phyloP scores from a whole-genome alignment of 1,140 invertebrate genomes.

The Drosophila punjabiensis region DNA sequence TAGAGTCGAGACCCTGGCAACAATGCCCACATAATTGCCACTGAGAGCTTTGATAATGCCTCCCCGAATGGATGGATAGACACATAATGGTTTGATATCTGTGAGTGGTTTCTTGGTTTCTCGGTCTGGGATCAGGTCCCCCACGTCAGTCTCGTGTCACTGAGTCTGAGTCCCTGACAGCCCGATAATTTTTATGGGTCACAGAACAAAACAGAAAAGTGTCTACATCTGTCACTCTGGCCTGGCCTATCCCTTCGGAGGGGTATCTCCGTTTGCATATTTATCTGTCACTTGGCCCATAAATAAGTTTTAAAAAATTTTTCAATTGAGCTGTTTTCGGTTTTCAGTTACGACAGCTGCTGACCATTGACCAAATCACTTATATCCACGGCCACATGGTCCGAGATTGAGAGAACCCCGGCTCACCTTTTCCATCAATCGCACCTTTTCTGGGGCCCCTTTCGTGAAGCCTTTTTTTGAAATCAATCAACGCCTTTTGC shows the following conservation, averaged over 20 bases:
- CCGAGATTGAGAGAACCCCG: conserved; percentile 19
- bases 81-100: conserved; percentile 47
- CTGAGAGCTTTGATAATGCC: conserved; percentile 55
- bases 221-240: conserved; percentile 31
- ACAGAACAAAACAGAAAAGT: conserved; percentile 35
- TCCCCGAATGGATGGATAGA: conserved; percentile 29
- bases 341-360: conserved; percentile 45
- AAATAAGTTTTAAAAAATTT: conserved; percentile 35
- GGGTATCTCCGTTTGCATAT: conserved; percentile 15
- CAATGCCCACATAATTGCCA: conserved; percentile 65
- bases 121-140: conserved; percentile 5
- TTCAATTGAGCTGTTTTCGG: conserved; percentile 52
- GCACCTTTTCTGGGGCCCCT: conserved; percentile 1
- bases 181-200: conserved; percentile 53
- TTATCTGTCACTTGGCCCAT: conserved; percentile 36
- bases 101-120: conserved; percentile 51
- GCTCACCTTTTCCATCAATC: conserved; percentile 24
- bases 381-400: conserved; percentile 14
- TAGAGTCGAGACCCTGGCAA: conserved; percentile 48
- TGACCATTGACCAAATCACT: conserved; percentile 52
- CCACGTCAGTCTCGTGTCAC: conserved; percentile 36
- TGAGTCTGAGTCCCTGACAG: conserved; percentile 42
- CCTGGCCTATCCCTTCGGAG: conserved; percentile 17
- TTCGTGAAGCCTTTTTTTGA: conserved; percentile 58
- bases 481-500: conserved; percentile 76